Evolutionary conservation across 2,113 vertebrate species (phyloP), one percentile per base, ranked within the genome.

Genomic region (Dipodomys spectabilis): DNA sequence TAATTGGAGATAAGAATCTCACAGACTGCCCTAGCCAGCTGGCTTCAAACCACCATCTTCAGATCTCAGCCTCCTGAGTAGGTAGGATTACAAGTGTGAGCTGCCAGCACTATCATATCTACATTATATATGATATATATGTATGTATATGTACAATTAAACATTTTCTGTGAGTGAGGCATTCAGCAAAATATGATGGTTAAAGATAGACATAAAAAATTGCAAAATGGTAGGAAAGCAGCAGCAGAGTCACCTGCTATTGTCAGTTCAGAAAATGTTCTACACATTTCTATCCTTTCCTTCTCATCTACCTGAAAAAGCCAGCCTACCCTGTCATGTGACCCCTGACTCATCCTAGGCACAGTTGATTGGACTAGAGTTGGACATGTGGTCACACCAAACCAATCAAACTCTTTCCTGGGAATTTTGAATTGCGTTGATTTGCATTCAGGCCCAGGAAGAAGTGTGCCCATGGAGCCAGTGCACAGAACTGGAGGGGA

Each of bases 191-290:
- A 77, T 39, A 60, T 77, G 74, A 32, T 81, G 65, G 19, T 49
- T 91, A 6, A 71, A 94, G 25, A 72, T 67, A 39, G 82, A 62
- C 32, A 74, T 30, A 44, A 28, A 45, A 45, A 75, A 65, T 45
- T 68, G 30, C 39, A 82, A 28, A 53, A 15, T 32, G 65, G 2
- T 86, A 84, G 79, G 64, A 25, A 86, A 35, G 30, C 10, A 23
- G 5, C 78, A 78, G 91, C 49, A 72, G 23, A 68, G 30, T 18
- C n/a, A 89, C 44, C 53, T 79, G 49, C 49, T 80, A 45, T 30
- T 86, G 73, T 44, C 32, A 75, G 28, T 44, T 83, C 7, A 75
- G 89, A 74, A 79, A 93, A 83, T 44, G 28, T 32, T 94, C 71
- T 77, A 74, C 44, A 91, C 15, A 64, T 64, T 23, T 64, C 62